phyloP scores from a whole-genome alignment of 2,797 vertebrate species.

The Eutrigla gurnardus region DNA sequence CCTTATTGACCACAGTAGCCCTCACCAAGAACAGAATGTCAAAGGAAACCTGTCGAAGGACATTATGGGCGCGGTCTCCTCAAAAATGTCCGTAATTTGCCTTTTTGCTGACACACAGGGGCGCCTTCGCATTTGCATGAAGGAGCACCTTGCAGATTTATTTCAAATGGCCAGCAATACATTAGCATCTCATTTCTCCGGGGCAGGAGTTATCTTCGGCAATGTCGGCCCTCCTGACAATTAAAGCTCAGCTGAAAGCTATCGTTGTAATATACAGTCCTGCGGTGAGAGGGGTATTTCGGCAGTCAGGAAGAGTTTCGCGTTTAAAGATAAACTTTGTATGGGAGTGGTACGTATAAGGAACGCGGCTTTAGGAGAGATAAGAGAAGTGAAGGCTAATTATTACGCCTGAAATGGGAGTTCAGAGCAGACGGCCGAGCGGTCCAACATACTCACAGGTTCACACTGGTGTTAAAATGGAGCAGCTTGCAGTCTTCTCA shows the following conservation, averaged over 20 bases:
- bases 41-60: conserved; percentile 28
- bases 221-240: conserved; percentile 64
- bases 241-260: conserved; percentile 66
- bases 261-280: conserved; percentile 48
- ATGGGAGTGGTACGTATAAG: conserved; percentile 28
- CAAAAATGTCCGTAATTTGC: conserved; percentile 15
- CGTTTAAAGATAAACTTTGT: conserved; percentile 49
- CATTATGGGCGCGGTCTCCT: conserved; percentile 1
- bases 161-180: conserved; percentile 64
- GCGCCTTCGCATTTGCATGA: conserved; percentile 62
- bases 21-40: conserved; percentile 33
- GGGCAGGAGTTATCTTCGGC: conserved; percentile 68
- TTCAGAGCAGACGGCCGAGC: conserved; percentile 24
- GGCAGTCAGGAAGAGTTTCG: conserved; percentile 58
- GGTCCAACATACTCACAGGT: conserved; percentile 26
- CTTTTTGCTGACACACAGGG: conserved; percentile 61
- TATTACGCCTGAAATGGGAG: conserved; percentile 41
- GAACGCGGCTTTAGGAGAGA: conserved; percentile 53
- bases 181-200: conserved; percentile 78
- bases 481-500: conserved; percentile 22
- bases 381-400: conserved; percentile 55
- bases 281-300: conserved; percentile 32
- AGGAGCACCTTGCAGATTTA: conserved; percentile 70
- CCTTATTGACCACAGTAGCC: conserved; percentile 11
- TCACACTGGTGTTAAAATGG: conserved; percentile 16